phyloP scores from a whole-genome alignment of 2,888 invertebrate genomes.

The Thalpophila matura region DNA sequence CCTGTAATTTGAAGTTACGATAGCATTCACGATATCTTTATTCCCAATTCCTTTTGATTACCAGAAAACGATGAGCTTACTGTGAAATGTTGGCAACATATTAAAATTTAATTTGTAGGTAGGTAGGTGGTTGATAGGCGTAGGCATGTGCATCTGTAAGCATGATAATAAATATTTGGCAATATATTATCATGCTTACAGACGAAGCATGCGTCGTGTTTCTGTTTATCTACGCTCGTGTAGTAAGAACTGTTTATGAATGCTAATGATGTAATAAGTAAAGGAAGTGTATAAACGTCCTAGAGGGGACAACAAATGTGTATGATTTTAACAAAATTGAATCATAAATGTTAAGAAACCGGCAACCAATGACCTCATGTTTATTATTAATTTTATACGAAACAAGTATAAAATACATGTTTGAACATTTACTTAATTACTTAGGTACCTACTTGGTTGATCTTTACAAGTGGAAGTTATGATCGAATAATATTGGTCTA shows the following conservation, averaged over 20 bases:
- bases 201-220: constrained; percentile 8
- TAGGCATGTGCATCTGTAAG: no score
- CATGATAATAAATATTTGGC: no score
- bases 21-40: constrained; percentile 1
- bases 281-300: constrained; percentile 56
- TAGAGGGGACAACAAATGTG: constrained; percentile 13
- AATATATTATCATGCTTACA: constrained; percentile 18
- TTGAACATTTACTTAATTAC: constrained; percentile 16
- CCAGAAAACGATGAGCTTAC: constrained; percentile 1
- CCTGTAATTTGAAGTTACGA: constrained; percentile 2
- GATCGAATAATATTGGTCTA: background rate
- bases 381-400: constrained; percentile 15
- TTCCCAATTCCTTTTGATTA: constrained; percentile 7
- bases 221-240: constrained; percentile 45
- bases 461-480: background rate
- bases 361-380: constrained; percentile 48
- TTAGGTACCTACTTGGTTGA: background rate
- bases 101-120: background rate
- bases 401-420: constrained; percentile 21
- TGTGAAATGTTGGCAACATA: background rate
- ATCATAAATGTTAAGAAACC: constrained; percentile 29
- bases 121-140: constrained; percentile 18
- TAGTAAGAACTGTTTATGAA: constrained; percentile 55
- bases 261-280: constrained; percentile 57
- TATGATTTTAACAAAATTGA: constrained; percentile 38